A percentile compares a stretch with the other conserved stretches of the same genome.
Conservation (phyloP, 2,113 vertebrate genomes). For the Eolophus roseicapilla region DNA sequence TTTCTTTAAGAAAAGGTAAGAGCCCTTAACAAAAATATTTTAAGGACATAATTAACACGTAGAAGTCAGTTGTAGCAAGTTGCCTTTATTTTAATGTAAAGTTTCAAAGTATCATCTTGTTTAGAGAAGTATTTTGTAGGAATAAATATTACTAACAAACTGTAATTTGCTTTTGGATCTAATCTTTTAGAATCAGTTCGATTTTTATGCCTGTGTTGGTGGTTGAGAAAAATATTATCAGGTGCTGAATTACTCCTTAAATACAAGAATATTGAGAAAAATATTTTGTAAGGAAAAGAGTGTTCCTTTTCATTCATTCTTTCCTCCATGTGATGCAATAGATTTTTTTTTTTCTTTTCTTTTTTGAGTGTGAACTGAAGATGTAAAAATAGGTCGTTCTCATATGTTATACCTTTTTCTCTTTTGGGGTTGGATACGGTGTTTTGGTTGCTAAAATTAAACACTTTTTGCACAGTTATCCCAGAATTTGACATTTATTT, state of each 20-base stretch:
- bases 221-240: neutral
- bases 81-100: neutral
- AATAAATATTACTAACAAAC: neutral
- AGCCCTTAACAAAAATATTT: neutral
- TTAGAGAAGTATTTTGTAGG: neutral
- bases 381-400: neutral
- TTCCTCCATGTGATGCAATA: neutral
- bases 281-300: neutral
- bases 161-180: neutral
- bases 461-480: neutral
- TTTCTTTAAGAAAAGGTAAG: neutral
- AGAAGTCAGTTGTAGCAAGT: neutral
- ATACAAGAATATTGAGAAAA: neutral
- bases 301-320: neutral
- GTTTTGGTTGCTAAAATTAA: neutral
- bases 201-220: neutral
- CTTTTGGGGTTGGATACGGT: neutral
- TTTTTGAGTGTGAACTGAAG: neutral
- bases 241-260: neutral
- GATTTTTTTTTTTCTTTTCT: neutral
- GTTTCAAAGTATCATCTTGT: neutral
- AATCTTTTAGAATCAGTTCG: neutral
- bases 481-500: neutral
- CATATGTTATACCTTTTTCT: neutral
- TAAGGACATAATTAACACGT: neutral